Percentiles rank a stretch among this genome's conserved stretches.
Conservation (phyloP, 2,797 vertebrate species). For the Gila robusta region DNA sequence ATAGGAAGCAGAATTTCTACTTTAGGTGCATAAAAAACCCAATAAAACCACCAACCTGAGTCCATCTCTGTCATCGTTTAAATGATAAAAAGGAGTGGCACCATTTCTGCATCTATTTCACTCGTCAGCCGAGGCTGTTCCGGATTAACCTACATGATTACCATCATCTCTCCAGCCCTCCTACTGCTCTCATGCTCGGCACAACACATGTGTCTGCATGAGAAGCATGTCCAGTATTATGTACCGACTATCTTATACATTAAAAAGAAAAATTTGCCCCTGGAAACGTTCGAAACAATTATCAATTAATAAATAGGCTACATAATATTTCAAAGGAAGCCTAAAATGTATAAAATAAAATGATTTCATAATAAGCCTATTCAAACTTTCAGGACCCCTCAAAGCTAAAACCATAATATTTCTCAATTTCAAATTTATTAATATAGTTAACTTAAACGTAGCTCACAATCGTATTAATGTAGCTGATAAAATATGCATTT, state of each 20-base stretch:
- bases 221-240: neutral
- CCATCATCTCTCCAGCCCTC: conserved; percentile 45
- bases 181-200: conserved; percentile 30
- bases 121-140: conserved; percentile 26
- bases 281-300: neutral
- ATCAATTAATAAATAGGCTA: neutral
- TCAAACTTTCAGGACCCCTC: neutral
- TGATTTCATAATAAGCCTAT: neutral
- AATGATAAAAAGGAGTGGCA: conserved; percentile 5
- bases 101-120: conserved; percentile 51
- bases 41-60: conserved; percentile 42
- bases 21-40: neutral
- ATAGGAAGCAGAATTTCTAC: neutral
- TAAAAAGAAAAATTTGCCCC: neutral
- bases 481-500: neutral
- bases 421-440: neutral
- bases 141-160: conserved; percentile 62
- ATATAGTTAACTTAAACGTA: neutral
- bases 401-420: neutral
- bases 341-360: neutral
- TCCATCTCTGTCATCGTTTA: neutral
- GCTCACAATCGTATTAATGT: neutral
- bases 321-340: too few species aligned
- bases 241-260: neutral
- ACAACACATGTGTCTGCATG: neutral